phyloP scores from a whole-genome alignment of 2,797 vertebrate genomes.

The Myiotriccus ornatus region DNA sequence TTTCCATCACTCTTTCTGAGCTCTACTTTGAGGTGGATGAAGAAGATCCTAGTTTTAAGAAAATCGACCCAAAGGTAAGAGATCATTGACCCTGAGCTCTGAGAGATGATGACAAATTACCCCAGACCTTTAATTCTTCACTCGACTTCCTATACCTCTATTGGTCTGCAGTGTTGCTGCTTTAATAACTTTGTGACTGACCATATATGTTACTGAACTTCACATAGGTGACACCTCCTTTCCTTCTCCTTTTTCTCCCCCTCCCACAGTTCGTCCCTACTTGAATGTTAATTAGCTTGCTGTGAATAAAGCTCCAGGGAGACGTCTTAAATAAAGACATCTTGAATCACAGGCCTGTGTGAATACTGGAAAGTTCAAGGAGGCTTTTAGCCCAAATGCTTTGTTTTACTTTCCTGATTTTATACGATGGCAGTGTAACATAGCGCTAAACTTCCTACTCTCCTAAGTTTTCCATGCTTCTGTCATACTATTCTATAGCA shows the following conservation, averaged over 20 bases:
- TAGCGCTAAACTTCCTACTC: background rate
- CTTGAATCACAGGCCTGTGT: conserved; percentile 45
- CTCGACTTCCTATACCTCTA: background rate
- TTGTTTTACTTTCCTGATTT: conserved; percentile 52
- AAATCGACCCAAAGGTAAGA: conserved; percentile 96
- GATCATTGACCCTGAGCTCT: conserved; percentile 54
- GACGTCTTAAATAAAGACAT: conserved; percentile 63
- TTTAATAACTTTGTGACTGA: conserved; percentile 39
- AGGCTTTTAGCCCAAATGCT: conserved; percentile 45
- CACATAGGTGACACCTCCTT: conserved; percentile 41
- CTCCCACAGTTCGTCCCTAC: conserved; percentile 35
- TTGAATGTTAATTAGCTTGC: conserved; percentile 72
- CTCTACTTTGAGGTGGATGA: conserved; percentile 99
- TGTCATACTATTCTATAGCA: conserved; percentile 4
- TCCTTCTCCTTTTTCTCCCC: background rate
- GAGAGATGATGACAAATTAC: conserved; percentile 65
- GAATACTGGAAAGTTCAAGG: conserved; percentile 46
- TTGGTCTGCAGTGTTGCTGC: background rate
- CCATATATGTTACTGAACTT: conserved; percentile 37
- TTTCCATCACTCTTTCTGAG: conserved; percentile 94
- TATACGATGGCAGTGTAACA: background rate
- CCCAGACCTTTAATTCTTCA: conserved; percentile 55
- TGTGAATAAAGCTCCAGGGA: conserved; percentile 53
- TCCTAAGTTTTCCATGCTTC: background rate
- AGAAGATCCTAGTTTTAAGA: conserved; percentile 92